Percentiles rank a stretch among this genome's conserved stretches.
Evolutionary conservation across 1,140 invertebrate genomes (phyloP).

Genomic region (Calephelis virginiensis): DNA sequence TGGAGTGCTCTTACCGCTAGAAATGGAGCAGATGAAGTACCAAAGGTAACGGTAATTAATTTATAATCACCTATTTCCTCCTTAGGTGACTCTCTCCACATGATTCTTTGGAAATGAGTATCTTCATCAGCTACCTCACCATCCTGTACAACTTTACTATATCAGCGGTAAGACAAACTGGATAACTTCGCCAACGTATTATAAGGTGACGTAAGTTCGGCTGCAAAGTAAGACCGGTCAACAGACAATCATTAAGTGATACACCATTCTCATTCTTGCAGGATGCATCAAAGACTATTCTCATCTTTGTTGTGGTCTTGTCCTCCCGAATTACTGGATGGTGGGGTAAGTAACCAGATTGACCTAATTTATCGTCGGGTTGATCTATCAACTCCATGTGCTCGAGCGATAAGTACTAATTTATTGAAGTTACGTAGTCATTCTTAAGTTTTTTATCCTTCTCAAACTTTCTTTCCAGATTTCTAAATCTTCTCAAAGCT

Average conservation of each 20-base stretch:
- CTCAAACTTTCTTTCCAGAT: slow-evolving; percentile 1
- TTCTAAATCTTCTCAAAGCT: background rate
- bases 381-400: background rate
- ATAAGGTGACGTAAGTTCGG: background rate
- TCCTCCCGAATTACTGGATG: slow-evolving; percentile 1
- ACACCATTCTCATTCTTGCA: slow-evolving; percentile 6
- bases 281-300: slow-evolving; percentile 21
- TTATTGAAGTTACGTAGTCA: background rate
- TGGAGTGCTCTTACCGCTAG: no score
- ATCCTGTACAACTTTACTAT: slow-evolving; percentile 3
- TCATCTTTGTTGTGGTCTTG: slow-evolving; percentile 20
- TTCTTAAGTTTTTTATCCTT: slow-evolving; percentile 3
- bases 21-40: no score
- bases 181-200: slow-evolving; percentile 3
- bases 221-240: slow-evolving; percentile 1
- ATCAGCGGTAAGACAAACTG: background rate
- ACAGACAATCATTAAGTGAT: background rate
- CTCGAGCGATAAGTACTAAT: background rate
- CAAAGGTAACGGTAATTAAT: background rate
- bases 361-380: background rate
- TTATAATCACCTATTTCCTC: slow-evolving; percentile 3
- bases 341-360: background rate
- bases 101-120: background rate
- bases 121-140: background rate
- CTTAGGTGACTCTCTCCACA: no score